Conservation (phyloP, 2,113 vertebrate genomes). For the Gavia stellata region DNA sequence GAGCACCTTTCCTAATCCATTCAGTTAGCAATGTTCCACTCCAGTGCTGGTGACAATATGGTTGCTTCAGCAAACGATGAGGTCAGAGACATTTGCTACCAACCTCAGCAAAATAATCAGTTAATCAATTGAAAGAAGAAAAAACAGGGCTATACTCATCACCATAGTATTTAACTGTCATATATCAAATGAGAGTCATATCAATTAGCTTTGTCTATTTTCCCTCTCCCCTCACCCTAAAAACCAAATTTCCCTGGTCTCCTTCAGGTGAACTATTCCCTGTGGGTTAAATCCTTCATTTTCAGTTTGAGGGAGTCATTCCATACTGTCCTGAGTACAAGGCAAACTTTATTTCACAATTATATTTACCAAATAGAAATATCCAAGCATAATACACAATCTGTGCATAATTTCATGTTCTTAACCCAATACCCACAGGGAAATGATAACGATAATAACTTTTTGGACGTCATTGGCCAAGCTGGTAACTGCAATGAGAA, state of each 20-base stretch:
- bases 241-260: neutral
- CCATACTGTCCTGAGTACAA: neutral
- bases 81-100: constrained; percentile 49
- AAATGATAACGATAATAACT: too few species aligned
- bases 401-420: neutral
- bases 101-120: constrained; percentile 51
- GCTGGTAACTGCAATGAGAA: neutral
- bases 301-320: neutral
- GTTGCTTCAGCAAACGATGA: constrained; percentile 34
- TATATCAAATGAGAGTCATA: neutral
- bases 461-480: too few species aligned
- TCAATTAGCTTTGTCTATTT: constrained; percentile 16
- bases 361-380: neutral
- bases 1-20: constrained; percentile 23
- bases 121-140: constrained; percentile 48
- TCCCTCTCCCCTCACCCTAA: neutral
- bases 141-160: neutral
- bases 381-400: neutral
- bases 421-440: neutral
- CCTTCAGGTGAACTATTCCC: neutral
- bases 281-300: neutral
- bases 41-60: constrained; percentile 24
- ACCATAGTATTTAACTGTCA: constrained; percentile 9
- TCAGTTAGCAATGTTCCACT: constrained; percentile 37
- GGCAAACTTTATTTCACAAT: neutral